These are phyloP conservation scores for Sceloporus tristichus DNA, from an alignment of 2,113 vertebrate species.

Conservation along the genomic window DNA sequence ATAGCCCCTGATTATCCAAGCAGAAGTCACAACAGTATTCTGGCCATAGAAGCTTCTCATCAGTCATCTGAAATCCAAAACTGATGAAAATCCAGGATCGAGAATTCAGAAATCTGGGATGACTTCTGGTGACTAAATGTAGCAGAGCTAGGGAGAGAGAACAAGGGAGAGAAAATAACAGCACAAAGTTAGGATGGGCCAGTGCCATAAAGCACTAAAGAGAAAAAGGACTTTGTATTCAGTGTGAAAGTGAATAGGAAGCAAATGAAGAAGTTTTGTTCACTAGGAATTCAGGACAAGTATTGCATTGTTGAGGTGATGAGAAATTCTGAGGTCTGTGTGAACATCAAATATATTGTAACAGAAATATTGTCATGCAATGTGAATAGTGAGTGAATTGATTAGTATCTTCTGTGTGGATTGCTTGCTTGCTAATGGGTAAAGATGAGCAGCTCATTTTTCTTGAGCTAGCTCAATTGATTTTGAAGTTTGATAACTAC, in stretches of 20 bases:
- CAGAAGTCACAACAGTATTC: too few relatives aligned
- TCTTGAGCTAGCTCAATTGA: neutral
- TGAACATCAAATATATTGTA: neutral
- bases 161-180: neutral
- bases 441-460: neutral
- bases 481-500: neutral
- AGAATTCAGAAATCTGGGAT: too few relatives aligned
- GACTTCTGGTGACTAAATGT: neutral
- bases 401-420: neutral
- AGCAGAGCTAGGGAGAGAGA: neutral
- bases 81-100: too few relatives aligned
- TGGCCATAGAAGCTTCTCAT: too few relatives aligned
- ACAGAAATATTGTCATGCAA: neutral
- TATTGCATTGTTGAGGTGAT: neutral
- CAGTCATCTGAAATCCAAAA: too few relatives aligned
- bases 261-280: neutral
- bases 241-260: neutral
- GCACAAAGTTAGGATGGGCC: neutral
- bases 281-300: neutral
- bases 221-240: neutral
- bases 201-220: neutral
- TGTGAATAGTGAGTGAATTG: neutral
- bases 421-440: neutral
- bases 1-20: too few relatives aligned
- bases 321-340: neutral